phyloP scores from a whole-genome alignment of 2,888 invertebrate species.

The Cepaea hortensis region DNA sequence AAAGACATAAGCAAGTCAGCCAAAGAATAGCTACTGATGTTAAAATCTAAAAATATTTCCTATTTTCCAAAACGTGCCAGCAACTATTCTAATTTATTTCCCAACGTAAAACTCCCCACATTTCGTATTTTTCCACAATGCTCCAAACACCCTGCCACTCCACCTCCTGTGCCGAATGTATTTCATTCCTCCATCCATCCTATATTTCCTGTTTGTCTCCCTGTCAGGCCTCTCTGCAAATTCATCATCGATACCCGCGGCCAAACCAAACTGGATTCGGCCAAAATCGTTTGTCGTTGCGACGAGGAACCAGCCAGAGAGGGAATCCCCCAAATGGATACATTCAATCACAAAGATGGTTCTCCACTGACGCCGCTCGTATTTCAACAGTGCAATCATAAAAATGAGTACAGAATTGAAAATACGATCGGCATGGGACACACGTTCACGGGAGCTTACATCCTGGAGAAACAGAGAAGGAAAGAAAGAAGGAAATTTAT shows the following conservation, averaged over 20 bases:
- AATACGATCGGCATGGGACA: not conserved
- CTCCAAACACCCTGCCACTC: not conserved
- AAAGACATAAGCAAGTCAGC: no score
- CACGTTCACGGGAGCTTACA: not conserved
- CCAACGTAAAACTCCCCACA: not conserved
- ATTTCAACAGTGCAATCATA: not conserved
- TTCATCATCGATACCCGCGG: slow-evolving; percentile 6
- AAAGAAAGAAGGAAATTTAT: not conserved
- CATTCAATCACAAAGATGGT: slow-evolving; percentile 15
- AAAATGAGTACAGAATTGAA: slow-evolving; percentile 11
- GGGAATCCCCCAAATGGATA: not conserved
- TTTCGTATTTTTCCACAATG: not conserved
- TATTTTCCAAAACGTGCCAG: no score
- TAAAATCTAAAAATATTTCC: no score
- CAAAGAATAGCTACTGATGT: no score
- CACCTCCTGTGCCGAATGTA: not conserved
- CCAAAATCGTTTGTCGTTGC: slow-evolving; percentile 12
- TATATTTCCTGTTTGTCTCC: not conserved
- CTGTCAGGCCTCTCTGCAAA: not conserved
- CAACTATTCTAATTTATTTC: not conserved
- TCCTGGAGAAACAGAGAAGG: not conserved
- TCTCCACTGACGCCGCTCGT: not conserved
- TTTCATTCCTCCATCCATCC: not conserved
- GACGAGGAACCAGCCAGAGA: slow-evolving; percentile 2
- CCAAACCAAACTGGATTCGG: slow-evolving; percentile 4